Conservation (phyloP, 1,140 invertebrate genomes). For the Subanguina moxae region DNA sequence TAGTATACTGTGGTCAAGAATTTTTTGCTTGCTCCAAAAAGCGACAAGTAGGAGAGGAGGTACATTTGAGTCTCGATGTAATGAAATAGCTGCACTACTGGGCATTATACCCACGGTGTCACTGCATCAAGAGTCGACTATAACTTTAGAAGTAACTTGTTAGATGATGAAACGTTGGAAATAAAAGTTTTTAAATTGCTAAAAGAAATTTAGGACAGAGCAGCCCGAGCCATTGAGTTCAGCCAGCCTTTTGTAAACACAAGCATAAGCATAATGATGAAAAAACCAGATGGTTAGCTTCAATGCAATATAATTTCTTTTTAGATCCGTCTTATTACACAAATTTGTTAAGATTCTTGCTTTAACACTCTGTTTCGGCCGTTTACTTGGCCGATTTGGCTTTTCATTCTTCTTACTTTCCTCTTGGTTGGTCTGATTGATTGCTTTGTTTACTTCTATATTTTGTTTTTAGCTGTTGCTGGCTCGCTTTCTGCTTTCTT, state of each 20-base stretch:
- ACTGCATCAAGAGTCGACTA: too few species aligned
- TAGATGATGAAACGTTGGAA: too few species aligned
- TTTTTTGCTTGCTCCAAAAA: too few species aligned
- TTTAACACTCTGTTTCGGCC: background rate
- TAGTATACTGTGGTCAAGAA: too few species aligned
- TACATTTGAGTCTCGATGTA: too few species aligned
- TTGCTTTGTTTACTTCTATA: background rate
- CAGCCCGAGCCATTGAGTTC: background rate
- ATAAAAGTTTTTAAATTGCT: too few species aligned
- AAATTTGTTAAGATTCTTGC: background rate
- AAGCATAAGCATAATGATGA: background rate
- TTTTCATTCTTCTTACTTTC: background rate
- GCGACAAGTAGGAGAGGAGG: too few species aligned
- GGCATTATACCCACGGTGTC: too few species aligned
- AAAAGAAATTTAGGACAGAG: too few species aligned
- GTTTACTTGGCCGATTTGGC: background rate
- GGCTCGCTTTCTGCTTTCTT: background rate
- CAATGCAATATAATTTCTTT: too few species aligned
- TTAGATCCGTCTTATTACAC: background rate
- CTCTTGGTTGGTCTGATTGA: background rate
- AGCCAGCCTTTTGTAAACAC: background rate
- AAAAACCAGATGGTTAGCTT: background rate
- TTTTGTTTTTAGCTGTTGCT: background rate
- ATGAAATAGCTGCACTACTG: too few species aligned
- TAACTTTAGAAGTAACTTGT: too few species aligned